Evolutionary conservation across 2,888 invertebrate species (phyloP), one percentile per base, ranked within the genome.

Genomic region (Andrena flavipes): DNA sequence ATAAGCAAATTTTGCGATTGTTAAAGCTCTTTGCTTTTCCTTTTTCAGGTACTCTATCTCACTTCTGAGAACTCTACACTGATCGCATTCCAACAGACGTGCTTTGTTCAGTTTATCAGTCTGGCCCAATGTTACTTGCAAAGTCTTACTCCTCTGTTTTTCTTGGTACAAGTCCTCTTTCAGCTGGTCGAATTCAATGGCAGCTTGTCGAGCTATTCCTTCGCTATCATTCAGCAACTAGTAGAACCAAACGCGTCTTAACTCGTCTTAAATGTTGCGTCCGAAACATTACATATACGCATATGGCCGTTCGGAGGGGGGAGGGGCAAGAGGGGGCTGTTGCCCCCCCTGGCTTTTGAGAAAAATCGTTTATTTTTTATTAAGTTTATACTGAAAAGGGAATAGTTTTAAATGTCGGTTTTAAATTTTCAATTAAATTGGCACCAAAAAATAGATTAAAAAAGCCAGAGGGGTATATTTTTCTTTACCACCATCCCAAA

Each of bases 151-250:
- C 7, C 70, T 87, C 76, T 89, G 80, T 67, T 85, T 90, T 54
- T 89, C 86, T 51, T 76, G 79, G 35, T 84, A 83, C 33, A 92
- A 62, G 80, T 91, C 87, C 23, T 87, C 85, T 62, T 88, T 87
- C 20, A 92, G 76, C 48, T 85, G 76, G 69, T 90, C 86, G 48
- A 91, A 91, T 82, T 92, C 91, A 29, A 80, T 69, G n/a, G 91
- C 88, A 30, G 88, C 88, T 86, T 91, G 88, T 48, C 86, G 77
- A 2, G 87, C 89, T 84, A 91, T 88, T 63, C 68, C 80, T 76
- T 91, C 87, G 65, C 91, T 91, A 29, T 91, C 88, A 60, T 88
- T 88, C 51, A 92, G 69, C 33, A 91, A 83, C 92, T 91, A 60
- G 29, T 75, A 85, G 49, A 68, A 67, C 62, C 49, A 26, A 51